Conservation (phyloP, 2,113 vertebrate species). For the Brevimyrus niger region DNA sequence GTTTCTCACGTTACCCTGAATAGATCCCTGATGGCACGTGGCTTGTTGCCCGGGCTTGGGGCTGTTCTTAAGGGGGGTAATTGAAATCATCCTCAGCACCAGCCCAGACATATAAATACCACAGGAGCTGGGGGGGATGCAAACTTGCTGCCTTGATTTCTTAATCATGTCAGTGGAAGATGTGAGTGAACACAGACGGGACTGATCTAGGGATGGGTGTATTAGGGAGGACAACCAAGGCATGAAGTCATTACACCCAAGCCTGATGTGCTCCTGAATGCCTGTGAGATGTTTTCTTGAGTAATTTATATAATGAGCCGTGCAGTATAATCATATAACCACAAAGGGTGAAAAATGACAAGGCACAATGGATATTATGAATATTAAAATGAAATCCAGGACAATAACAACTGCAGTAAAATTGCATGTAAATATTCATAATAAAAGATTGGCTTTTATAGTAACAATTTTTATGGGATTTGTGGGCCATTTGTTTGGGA, state of each 20-base stretch:
- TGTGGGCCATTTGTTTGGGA: not conserved
- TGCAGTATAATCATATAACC: not conserved
- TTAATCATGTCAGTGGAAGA: not conserved
- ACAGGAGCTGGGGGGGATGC: not conserved
- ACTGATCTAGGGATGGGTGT: not conserved
- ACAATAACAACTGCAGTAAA: not conserved
- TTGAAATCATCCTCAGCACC: not conserved
- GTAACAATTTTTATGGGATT: not conserved
- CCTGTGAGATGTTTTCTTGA: not conserved
- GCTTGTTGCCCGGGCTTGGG: not conserved
- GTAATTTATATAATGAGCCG: not conserved
- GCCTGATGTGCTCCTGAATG: not conserved
- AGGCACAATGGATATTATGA: not conserved
- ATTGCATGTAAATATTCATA: not conserved
- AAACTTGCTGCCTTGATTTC: not conserved
- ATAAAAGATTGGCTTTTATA: not conserved
- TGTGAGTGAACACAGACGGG: not conserved
- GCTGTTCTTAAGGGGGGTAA: not conserved
- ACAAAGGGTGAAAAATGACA: not conserved
- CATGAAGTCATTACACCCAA: conserved; percentile 11
- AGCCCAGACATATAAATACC: not conserved
- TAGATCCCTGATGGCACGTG: not conserved
- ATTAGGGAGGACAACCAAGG: not conserved
- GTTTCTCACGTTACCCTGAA: not conserved
- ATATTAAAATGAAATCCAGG: not conserved